A percentile compares a stretch with the other conserved stretches of the same genome.
Conservation (phyloP, 1,140 invertebrate genomes). For the Pantala flavescens region DNA sequence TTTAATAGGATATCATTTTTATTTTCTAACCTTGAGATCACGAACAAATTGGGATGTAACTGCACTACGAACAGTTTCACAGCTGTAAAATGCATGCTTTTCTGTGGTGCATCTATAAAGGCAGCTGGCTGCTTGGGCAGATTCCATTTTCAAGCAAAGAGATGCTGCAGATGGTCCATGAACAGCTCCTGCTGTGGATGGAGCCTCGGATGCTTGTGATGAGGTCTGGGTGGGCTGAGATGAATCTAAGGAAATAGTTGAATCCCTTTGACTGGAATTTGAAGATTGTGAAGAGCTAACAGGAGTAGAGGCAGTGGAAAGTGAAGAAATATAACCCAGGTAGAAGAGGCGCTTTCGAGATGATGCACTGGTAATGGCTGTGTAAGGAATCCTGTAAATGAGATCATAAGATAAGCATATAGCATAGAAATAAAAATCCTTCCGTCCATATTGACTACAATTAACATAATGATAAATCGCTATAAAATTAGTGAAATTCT, state of each 20-base stretch:
- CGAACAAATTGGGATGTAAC: conserved; percentile 79
- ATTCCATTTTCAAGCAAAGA: conserved; percentile 69
- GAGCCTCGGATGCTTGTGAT: not conserved
- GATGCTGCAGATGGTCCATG: conserved; percentile 38
- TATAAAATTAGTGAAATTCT: too few relatives aligned
- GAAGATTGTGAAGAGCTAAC: not conserved
- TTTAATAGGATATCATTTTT: too few relatives aligned
- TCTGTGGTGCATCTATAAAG: conserved; percentile 81
- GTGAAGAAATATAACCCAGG: conserved; percentile 45
- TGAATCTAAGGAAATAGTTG: not conserved
- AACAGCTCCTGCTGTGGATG: not conserved
- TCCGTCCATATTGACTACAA: too few relatives aligned
- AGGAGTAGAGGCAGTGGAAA: not conserved
- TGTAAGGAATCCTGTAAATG: conserved; percentile 64
- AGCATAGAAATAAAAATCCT: too few relatives aligned
- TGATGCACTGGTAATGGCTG: conserved; percentile 68
- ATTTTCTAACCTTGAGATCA: conserved; percentile 68
- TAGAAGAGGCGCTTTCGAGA: conserved; percentile 63
- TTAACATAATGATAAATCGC: too few relatives aligned
- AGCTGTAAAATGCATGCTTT: conserved; percentile 84
- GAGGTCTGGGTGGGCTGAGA: not conserved
- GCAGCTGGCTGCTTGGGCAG: conserved; percentile 61
- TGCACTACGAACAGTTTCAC: conserved; percentile 75
- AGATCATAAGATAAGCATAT: too few relatives aligned
- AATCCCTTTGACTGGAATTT: conserved; percentile 41